Evolutionary conservation across 64 coral and sea anemone genomes (phyloP).

Genomic region (Pocillopora damicornis): DNA sequence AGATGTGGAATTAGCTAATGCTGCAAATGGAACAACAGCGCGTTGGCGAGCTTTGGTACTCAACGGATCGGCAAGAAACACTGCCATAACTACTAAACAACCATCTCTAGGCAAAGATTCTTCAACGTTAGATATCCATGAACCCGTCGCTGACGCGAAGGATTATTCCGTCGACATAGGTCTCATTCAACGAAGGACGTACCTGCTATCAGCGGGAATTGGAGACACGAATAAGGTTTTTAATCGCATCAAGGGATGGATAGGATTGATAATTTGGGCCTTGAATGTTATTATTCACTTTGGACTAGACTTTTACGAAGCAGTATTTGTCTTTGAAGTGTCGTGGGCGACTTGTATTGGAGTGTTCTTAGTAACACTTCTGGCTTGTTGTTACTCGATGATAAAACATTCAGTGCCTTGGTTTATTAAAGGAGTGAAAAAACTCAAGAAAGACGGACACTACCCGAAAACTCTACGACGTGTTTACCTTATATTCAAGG

Average conservation of each 20-base stretch:
- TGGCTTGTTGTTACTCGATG: conserved; percentile 83
- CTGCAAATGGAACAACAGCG: background rate
- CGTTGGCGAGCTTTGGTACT: background rate
- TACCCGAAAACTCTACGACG: conserved; percentile 74
- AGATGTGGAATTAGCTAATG: conserved; percentile 12
- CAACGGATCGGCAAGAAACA: background rate
- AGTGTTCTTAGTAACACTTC: conserved; percentile 68
- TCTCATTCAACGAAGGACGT: conserved; percentile 72
- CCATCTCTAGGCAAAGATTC: background rate
- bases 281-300: conserved; percentile 88
- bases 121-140: background rate
- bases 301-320: conserved; percentile 84
- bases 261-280: conserved; percentile 71
- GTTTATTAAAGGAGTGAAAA: conserved; percentile 87
- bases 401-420: conserved; percentile 82
- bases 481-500: conserved; percentile 65
- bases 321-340: conserved; percentile 74
- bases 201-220: conserved; percentile 76
- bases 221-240: conserved; percentile 72
- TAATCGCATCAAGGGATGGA: conserved; percentile 72
- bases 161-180: conserved; percentile 54
- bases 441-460: conserved; percentile 84
- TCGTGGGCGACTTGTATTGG: conserved; percentile 94
- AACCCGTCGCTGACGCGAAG: background rate
- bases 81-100: background rate